Evolutionary conservation across 2,888 invertebrate species (phyloP).

Genomic region (Drosophila multiciliata): DNA sequence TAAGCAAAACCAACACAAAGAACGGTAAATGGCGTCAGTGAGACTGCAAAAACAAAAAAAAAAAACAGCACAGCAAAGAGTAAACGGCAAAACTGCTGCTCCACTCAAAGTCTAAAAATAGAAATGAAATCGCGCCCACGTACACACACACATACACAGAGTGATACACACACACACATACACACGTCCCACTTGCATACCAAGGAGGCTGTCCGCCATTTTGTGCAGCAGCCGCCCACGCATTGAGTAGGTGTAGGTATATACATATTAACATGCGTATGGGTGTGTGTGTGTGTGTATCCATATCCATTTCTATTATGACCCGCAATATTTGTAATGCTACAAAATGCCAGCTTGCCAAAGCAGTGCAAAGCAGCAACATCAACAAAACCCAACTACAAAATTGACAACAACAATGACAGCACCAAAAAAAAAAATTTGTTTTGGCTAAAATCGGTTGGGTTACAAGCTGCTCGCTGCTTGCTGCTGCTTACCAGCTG

Average conservation of each 20-base stretch:
- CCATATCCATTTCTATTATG: slow-evolving; percentile 33
- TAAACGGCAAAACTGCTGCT: slow-evolving; percentile 36
- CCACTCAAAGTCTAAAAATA: slow-evolving; percentile 66
- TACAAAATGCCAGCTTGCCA: slow-evolving; percentile 61
- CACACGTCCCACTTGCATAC: slow-evolving; percentile 46
- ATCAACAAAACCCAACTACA: slow-evolving; percentile 24
- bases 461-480: slow-evolving; percentile 38
- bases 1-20: slow-evolving; percentile 27
- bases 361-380: slow-evolving; percentile 44
- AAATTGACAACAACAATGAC: slow-evolving; percentile 38
- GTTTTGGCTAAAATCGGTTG: slow-evolving; percentile 50
- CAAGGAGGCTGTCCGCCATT: slow-evolving; percentile 75
- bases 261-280: slow-evolving; percentile 12
- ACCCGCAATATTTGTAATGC: slow-evolving; percentile 62
- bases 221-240: slow-evolving; percentile 75
- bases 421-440: slow-evolving; percentile 39
- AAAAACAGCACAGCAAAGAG: slow-evolving; percentile 24
- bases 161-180: slow-evolving; percentile 13
- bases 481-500: slow-evolving; percentile 42
- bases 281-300: slow-evolving; percentile 22
- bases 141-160: slow-evolving; percentile 30
- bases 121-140: slow-evolving; percentile 77
- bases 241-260: slow-evolving; percentile 53
- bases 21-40: slow-evolving; percentile 47
- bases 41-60: neutral